A percentile compares a stretch with the other conserved stretches of the same genome.
Evolutionary conservation across 2,797 vertebrate genomes (phyloP).

Genomic region (Neostethus bicornis): DNA sequence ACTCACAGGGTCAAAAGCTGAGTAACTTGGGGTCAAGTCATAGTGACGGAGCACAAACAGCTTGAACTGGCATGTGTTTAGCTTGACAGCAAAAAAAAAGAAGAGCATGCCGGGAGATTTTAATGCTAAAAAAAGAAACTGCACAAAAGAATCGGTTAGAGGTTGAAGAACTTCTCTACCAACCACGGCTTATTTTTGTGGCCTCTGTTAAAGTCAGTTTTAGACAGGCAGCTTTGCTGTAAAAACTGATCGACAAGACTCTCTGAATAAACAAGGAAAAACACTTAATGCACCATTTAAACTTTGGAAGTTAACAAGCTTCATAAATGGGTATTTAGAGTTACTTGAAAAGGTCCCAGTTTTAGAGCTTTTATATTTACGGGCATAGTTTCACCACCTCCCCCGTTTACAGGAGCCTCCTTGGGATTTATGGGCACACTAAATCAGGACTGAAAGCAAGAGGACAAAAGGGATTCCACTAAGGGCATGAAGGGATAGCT

Average conservation of each 20-base stretch:
- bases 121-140: constrained; percentile 14
- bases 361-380: constrained; percentile 76
- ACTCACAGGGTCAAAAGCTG: constrained; percentile 69
- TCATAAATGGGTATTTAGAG: constrained; percentile 61
- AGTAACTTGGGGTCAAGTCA: constrained; percentile 53
- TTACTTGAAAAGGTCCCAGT: constrained; percentile 61
- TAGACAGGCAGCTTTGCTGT: constrained; percentile 1
- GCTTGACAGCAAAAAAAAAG: constrained; percentile 44
- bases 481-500: constrained; percentile 61
- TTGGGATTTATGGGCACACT: constrained; percentile 75
- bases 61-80: constrained; percentile 24
- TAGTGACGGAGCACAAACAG: constrained; percentile 40
- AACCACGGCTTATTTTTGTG: constrained; percentile 12
- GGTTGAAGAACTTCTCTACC: constrained; percentile 17
- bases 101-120: constrained; percentile 31
- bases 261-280: constrained; percentile 37
- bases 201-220: constrained; percentile 8
- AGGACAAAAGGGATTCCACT: constrained; percentile 73
- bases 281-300: constrained; percentile 36
- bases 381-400: constrained; percentile 65
- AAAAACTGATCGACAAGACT: constrained; percentile 22
- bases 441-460: constrained; percentile 73
- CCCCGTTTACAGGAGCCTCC: constrained; percentile 71
- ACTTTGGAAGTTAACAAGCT: constrained; percentile 60
- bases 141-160: constrained; percentile 12